Evolutionary conservation across 2,113 vertebrate species (phyloP).

Genomic region (Trematocara nigrifrons): DNA sequence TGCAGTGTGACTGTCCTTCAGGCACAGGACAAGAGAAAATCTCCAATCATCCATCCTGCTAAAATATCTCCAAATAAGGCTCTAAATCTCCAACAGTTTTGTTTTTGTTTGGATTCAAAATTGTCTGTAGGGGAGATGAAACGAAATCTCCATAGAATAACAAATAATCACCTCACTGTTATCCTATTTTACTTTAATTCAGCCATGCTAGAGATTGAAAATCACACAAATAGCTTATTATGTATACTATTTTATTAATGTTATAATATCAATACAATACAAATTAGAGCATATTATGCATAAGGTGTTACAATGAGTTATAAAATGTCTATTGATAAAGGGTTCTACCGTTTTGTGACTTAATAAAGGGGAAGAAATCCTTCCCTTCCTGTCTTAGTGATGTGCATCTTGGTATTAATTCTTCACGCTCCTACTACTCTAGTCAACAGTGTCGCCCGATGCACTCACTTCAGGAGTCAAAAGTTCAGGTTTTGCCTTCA

Average conservation of each 20-base stretch:
- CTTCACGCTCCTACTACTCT: background rate
- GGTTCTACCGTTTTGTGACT: background rate
- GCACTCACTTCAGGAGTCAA: background rate
- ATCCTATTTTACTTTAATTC: background rate
- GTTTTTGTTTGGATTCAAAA: background rate
- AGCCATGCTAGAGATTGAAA: background rate
- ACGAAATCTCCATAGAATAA: background rate
- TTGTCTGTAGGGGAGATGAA: background rate
- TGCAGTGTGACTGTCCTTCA: background rate
- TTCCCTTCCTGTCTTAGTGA: background rate
- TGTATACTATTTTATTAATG: background rate
- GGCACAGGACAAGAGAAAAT: background rate
- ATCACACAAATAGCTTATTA: background rate
- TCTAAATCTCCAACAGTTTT: background rate
- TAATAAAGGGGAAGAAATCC: background rate
- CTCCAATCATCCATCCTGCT: background rate
- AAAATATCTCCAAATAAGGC: background rate
- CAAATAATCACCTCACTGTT: background rate
- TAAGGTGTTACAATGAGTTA: background rate
- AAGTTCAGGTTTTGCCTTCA: background rate
- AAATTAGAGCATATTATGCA: background rate
- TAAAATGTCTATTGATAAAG: background rate
- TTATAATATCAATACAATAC: background rate
- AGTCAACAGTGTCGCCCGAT: background rate
- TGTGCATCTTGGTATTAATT: background rate